Percentiles rank a stretch among this genome's conserved stretches.
phyloP scores from a whole-genome alignment of 35 echinoderm and acorn worm species.

The Apostichopus parvimensis region DNA sequence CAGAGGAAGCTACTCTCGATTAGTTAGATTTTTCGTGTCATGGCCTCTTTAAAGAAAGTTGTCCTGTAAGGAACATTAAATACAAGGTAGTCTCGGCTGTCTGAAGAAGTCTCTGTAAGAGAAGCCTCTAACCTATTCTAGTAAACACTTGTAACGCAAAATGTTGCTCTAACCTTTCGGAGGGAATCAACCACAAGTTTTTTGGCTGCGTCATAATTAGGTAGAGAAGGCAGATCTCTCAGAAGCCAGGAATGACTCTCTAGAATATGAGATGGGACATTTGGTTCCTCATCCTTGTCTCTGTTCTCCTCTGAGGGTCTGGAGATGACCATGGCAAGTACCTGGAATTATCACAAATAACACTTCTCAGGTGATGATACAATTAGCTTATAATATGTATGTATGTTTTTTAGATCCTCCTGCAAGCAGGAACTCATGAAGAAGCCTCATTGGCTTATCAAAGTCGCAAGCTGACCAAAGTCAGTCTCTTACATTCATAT shows the following conservation, averaged over 20 bases:
- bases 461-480: too few relatives aligned
- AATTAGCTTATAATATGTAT: too few relatives aligned
- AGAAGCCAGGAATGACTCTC: constrained; percentile 88
- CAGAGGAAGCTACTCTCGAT: too few relatives aligned
- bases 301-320: constrained; percentile 50
- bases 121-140: neutral
- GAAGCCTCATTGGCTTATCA: too few relatives aligned
- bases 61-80: too few relatives aligned
- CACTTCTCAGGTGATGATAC: neutral
- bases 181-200: constrained; percentile 57
- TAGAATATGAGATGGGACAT: constrained; percentile 42
- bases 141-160: neutral
- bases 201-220: constrained; percentile 77
- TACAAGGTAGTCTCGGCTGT: too few relatives aligned
- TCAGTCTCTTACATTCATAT: too few relatives aligned
- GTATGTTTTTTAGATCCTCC: too few relatives aligned
- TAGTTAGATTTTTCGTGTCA: too few relatives aligned
- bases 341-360: constrained; percentile 54
- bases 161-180: constrained; percentile 54
- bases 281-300: constrained; percentile 47
- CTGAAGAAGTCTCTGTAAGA: neutral
- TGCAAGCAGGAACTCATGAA: too few relatives aligned
- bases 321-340: constrained; percentile 74
- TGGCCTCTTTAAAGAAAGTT: too few relatives aligned
- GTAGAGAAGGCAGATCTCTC: constrained; percentile 72